These are phyloP conservation scores for Garrulus glandarius DNA, from an alignment of 2,797 vertebrate genomes.

Conservation along the genomic window DNA sequence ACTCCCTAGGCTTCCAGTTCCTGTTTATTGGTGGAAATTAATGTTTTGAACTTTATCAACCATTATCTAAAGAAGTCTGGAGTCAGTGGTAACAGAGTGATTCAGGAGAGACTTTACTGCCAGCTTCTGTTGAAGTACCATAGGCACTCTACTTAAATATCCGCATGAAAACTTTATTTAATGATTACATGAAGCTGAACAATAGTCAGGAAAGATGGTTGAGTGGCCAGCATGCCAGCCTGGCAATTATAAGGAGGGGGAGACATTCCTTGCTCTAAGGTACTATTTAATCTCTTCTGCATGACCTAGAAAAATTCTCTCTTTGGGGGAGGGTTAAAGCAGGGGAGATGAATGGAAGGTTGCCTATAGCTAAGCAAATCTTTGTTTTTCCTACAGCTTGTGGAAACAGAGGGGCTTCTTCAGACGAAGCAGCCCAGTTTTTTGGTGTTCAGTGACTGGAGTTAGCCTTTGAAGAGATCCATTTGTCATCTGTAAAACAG, in stretches of 20 bases:
- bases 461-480: neutral
- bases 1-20: constrained; percentile 67
- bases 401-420: neutral
- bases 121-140: neutral
- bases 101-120: neutral
- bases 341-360: neutral
- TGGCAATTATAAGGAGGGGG: neutral
- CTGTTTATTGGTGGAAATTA: constrained; percentile 71
- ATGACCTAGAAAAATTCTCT: neutral
- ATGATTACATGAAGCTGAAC: neutral
- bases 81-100: constrained; percentile 52
- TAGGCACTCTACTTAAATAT: neutral
- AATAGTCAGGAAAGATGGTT: neutral
- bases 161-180: neutral
- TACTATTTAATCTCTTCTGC: neutral
- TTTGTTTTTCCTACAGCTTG: neutral
- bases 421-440: neutral
- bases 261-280: neutral
- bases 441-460: neutral
- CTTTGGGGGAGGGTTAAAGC: neutral
- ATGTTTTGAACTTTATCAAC: constrained; percentile 73
- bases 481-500: neutral
- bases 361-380: neutral
- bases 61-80: constrained; percentile 66
- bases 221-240: neutral